phyloP scores from a whole-genome alignment of 2,888 invertebrate genomes.

The Rhopalosiphum nymphaeae region DNA sequence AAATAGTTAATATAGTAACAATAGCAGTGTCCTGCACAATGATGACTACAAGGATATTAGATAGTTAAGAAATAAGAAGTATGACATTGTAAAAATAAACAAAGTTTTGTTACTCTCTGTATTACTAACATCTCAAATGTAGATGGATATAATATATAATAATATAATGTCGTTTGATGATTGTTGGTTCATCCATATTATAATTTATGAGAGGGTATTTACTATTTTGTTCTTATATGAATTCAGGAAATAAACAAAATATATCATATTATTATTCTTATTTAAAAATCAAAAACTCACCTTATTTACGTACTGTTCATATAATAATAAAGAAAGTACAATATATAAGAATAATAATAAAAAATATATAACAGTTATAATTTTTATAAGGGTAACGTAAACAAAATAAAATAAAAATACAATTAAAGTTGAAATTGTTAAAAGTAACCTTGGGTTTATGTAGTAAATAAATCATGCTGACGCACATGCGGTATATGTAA shows the following conservation, averaged over 20 bases:
- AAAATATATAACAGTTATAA: not conserved
- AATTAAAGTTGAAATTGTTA: not conserved
- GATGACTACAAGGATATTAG: no score
- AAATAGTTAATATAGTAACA: no score
- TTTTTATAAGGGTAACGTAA: not conserved
- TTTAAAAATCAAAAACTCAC: not conserved
- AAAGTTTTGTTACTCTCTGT: not conserved
- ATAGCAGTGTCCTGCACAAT: no score
- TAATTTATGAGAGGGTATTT: not conserved
- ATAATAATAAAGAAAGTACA: not conserved
- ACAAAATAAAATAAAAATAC: slow-evolving; percentile 9
- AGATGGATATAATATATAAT: not conserved
- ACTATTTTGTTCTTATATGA: not conserved
- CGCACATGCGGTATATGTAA: not conserved
- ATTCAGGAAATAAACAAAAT: not conserved
- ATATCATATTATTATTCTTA: not conserved
- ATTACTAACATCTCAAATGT: not conserved
- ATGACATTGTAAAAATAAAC: not conserved
- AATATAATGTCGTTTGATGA: not conserved
- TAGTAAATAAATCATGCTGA: not conserved
- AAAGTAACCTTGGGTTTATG: not conserved
- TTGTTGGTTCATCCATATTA: not conserved
- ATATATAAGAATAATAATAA: not conserved
- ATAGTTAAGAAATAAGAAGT: not conserved
- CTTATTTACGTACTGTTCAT: not conserved